Evolutionary conservation across 2,113 vertebrate genomes (phyloP).

Genomic region (Columbina picui): DNA sequence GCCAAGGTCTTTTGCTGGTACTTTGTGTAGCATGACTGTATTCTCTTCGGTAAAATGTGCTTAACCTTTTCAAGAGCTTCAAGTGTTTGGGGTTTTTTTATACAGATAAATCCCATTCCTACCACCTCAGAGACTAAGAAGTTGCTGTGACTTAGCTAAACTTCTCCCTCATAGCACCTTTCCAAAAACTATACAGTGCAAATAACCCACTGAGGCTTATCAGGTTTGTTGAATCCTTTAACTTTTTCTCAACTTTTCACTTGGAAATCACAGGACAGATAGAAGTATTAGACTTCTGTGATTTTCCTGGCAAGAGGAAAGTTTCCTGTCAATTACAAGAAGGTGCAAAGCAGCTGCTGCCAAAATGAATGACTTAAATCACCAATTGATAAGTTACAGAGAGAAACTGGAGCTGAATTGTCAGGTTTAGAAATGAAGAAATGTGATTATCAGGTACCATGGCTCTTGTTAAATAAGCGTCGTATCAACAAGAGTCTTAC

Average conservation of each 20-base stretch:
- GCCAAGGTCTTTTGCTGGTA: not conserved
- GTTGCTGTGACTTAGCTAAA: not conserved
- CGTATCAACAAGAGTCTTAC: not conserved
- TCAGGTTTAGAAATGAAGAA: not conserved
- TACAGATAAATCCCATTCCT: not conserved
- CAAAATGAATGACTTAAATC: conserved; percentile 11
- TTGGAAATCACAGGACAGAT: not conserved
- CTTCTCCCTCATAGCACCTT: not conserved
- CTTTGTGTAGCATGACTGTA: not conserved
- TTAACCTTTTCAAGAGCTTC: not conserved
- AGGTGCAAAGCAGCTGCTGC: not conserved
- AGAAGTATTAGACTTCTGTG: not conserved
- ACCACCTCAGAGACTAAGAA: not conserved
- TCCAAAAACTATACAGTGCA: not conserved
- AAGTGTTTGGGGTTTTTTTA: not conserved
- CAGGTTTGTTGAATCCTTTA: not conserved
- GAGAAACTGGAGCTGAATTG: not conserved
- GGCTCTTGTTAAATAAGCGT: not conserved
- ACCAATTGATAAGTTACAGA: not conserved
- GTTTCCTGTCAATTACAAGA: not conserved
- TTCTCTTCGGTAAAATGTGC: not conserved
- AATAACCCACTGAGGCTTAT: not conserved
- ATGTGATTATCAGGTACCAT: not conserved
- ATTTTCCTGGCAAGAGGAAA: not conserved
- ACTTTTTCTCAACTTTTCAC: not conserved